Base-by-base conservation (phyloP, 2,888 invertebrate species). In the Drosophila diplacantha region DNA sequence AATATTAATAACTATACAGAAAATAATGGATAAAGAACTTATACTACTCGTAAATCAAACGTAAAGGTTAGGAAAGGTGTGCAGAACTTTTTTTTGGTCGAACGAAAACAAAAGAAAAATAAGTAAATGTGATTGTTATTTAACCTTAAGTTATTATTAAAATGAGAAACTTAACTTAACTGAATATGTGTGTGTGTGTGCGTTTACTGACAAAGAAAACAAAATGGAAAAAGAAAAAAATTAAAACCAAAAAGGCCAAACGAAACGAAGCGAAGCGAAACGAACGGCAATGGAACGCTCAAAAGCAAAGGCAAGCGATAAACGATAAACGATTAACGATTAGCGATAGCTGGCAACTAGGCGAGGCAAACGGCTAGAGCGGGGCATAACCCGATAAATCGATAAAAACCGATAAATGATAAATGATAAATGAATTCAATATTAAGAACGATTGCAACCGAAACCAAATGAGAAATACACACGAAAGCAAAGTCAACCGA, bases 91-190 rank as follows among this genome's bases (percentile, higher is more conserved):
- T 78, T 75, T 76, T 78, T 67, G 54, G 50, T 60, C 57, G 55
- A 63, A 56, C 60, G 52, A 64, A 57, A 64, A 62, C 64, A 76
- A 70, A 73, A 72, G 69, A 72, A 59, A 74, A 59, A 84, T 73
- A 81, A 86, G 81, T 85, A 85, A 85, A 86, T 86, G 86, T 86
- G 86, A 85, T 85, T 86, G 86, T 85, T 85, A 86, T 85, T 86
- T 83, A 83, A 84, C 75, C 80, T 85, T 85, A 85, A 84, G 85
- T 75, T 82, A 82, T 72, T 68, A 73, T 77, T 83, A 71, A 78
- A 54, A 34, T 29, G 44, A 44, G 18, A 29, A 61, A 64, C 29
- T 29, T 24, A 65, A 58, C 67, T 51, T 58, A 44, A 65, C 58
- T 65, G 59, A 66, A 67, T 52, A 67, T 68, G 66, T 67, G 69